These are phyloP conservation scores for Chionoecetes opilio DNA, from an alignment of 1,140 invertebrate species.

Conservation along the genomic window DNA sequence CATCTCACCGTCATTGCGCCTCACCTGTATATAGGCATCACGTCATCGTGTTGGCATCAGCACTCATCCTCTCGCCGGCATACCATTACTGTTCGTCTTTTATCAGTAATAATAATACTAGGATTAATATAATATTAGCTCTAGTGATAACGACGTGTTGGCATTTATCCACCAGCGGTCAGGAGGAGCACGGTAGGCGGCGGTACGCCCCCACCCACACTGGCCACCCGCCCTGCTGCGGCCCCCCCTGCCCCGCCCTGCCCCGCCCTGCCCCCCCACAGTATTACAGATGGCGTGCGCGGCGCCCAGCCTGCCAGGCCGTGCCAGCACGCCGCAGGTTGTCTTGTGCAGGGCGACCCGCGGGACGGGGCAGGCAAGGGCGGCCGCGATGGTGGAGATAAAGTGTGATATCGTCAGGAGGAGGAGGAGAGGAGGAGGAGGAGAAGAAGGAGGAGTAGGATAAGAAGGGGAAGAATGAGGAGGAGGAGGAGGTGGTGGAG, in stretches of 20 bases:
- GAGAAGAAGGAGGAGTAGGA: no score
- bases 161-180: not conserved
- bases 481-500: no score
- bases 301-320: no score
- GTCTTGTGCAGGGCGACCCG: not conserved
- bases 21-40: conserved; percentile 8
- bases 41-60: not conserved
- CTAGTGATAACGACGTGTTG: not conserved
- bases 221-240: not conserved
- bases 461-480: no score
- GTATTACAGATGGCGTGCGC: not conserved
- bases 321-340: not conserved
- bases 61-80: not conserved
- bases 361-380: not conserved
- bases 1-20: not conserved
- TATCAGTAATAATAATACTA: not conserved
- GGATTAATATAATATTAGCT: not conserved
- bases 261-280: not conserved
- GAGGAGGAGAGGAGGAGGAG: no score
- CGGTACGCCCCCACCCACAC: not conserved
- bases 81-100: not conserved
- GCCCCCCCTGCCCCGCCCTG: not conserved
- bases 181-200: not conserved
- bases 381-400: no score
- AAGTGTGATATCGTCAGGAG: no score